Evolutionary conservation across 2,888 invertebrate species (phyloP).

Genomic region (Idaea straminata): DNA sequence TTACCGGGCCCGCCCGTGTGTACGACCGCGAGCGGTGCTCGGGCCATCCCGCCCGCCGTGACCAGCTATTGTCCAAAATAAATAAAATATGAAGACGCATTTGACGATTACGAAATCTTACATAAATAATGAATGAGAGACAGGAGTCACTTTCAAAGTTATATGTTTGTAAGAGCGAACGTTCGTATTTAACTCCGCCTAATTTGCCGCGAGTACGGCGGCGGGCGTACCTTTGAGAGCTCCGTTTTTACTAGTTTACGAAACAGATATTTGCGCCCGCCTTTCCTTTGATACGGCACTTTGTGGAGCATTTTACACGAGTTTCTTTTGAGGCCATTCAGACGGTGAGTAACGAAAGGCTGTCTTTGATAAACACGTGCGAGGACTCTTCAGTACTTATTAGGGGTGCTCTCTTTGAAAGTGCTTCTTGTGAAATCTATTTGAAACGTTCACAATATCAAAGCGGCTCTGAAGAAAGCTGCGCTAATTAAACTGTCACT

Average conservation of each 20-base stretch:
- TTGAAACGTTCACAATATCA: constrained; percentile 78
- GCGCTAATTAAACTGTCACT: constrained; percentile 79
- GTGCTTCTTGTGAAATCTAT: constrained; percentile 79
- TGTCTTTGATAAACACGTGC: constrained; percentile 81
- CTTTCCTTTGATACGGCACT: constrained; percentile 79
- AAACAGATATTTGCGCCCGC: constrained; percentile 81
- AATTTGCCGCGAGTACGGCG: constrained; percentile 78
- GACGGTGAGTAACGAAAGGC: constrained; percentile 81
- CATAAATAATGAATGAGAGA: constrained; percentile 66
- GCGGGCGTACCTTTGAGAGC: constrained; percentile 76
- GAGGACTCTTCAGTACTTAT: constrained; percentile 81
- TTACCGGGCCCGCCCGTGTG: constrained; percentile 6
- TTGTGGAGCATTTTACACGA: constrained; percentile 80
- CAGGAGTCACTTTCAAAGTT: constrained; percentile 73
- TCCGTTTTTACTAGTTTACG: constrained; percentile 80
- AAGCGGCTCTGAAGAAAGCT: constrained; percentile 74
- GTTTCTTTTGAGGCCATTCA: constrained; percentile 81
- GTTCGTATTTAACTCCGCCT: constrained; percentile 79
- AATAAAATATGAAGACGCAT: constrained; percentile 51
- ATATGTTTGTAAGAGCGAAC: constrained; percentile 69
- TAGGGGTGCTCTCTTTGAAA: constrained; percentile 80
- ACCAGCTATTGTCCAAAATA: constrained; percentile 49
- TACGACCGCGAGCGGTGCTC: constrained; percentile 18
- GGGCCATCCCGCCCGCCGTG: constrained; percentile 25
- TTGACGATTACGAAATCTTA: constrained; percentile 71